Percentiles rank a stretch among this genome's conserved stretches.
phyloP scores from a whole-genome alignment of 1,140 invertebrate species.

The Drosophila auraria region DNA sequence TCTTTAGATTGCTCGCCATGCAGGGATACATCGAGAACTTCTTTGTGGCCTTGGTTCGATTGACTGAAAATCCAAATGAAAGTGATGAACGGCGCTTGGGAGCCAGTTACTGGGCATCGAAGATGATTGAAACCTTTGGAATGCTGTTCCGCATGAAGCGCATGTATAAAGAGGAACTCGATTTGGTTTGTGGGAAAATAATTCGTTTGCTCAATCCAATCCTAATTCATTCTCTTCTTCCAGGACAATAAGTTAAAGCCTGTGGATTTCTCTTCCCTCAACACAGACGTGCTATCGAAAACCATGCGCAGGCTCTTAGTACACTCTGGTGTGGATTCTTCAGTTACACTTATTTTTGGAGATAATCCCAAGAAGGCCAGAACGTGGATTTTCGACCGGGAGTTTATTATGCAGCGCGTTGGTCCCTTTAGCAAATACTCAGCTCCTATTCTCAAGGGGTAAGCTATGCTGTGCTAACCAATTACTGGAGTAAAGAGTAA shows the following conservation, averaged over 20 bases:
- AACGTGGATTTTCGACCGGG: constrained; percentile 64
- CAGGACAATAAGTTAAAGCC: constrained; percentile 63
- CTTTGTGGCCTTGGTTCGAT: constrained; percentile 63
- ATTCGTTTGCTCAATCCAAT: background rate
- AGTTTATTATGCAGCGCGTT: constrained; percentile 61
- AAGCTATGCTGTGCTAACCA: background rate
- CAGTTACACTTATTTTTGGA: constrained; percentile 68
- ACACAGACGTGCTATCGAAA: constrained; percentile 52
- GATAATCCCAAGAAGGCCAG: constrained; percentile 65
- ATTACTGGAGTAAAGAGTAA: background rate
- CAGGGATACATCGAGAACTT: constrained; percentile 72
- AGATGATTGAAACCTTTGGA: constrained; percentile 65
- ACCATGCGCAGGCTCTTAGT: constrained; percentile 53
- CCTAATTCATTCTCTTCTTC: background rate
- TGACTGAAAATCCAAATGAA: constrained; percentile 62
- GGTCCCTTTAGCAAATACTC: constrained; percentile 51
- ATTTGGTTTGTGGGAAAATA: constrained; percentile 50
- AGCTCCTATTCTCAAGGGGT: constrained; percentile 60
- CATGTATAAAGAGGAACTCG: constrained; percentile 75
- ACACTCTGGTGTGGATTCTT: constrained; percentile 64
- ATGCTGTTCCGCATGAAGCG: constrained; percentile 73
- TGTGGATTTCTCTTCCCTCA: constrained; percentile 56
- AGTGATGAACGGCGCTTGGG: constrained; percentile 34
- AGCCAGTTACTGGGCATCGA: constrained; percentile 75
- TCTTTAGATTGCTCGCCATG: constrained; percentile 70